Evolutionary conservation across 1,140 invertebrate genomes (phyloP).

Genomic region (Ceratoteleas bidentatus): DNA sequence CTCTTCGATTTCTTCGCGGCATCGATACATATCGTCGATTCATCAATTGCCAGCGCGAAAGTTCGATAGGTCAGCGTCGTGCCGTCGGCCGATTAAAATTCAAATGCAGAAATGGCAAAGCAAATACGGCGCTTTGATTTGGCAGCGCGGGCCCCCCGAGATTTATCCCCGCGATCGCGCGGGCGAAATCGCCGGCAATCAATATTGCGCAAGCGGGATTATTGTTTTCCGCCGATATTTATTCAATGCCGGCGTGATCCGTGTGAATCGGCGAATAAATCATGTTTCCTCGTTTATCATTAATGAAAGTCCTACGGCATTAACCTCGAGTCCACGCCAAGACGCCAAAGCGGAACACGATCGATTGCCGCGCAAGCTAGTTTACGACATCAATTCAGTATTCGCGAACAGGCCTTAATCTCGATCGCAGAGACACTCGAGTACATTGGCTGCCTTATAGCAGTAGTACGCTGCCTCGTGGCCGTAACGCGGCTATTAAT

Average conservation of each 20-base stretch:
- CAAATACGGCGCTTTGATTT: conserved; percentile 17
- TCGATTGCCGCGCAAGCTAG: conserved; percentile 69
- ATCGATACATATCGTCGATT: too few species aligned
- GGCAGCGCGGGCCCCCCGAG: neutral
- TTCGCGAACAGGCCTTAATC: conserved; percentile 71
- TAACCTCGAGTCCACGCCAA: conserved; percentile 59
- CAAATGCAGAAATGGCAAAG: conserved; percentile 5
- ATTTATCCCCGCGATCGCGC: conserved; percentile 27
- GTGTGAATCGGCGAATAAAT: conserved; percentile 55
- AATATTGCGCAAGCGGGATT: conserved; percentile 43
- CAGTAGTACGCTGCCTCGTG: conserved; percentile 58
- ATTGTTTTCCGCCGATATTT: conserved; percentile 62
- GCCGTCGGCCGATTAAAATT: too few species aligned
- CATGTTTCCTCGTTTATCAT: conserved; percentile 61
- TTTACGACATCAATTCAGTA: conserved; percentile 68
- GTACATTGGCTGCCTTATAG: conserved; percentile 66
- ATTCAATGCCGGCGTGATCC: conserved; percentile 51
- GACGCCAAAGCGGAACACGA: conserved; percentile 64
- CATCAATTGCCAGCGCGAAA: too few species aligned
- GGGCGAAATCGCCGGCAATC: conserved; percentile 22
- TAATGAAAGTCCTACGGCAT: conserved; percentile 62
- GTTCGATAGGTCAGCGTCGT: too few species aligned
- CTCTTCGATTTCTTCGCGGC: too few species aligned
- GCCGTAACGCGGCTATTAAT: conserved; percentile 72
- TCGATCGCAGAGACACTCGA: conserved; percentile 72